Base-by-base conservation (phyloP, 1,140 invertebrate genomes). In the Lysiphlebus fabarum region DNA sequence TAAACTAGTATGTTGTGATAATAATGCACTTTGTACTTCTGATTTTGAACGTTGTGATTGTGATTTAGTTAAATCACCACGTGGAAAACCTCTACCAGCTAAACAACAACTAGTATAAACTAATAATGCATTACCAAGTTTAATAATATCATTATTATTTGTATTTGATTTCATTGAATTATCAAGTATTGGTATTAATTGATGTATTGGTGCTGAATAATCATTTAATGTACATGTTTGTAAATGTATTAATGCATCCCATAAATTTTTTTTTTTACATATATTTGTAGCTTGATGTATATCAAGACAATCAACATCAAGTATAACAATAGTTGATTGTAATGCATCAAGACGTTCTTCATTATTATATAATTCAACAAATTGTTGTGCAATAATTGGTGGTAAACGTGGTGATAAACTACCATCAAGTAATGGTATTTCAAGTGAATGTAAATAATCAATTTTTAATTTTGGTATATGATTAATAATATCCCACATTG, bases 31-130 rank as follows among this genome's bases (percentile, higher is more conserved):
- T 11, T 86, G 62, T 8, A 90, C 86, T 77, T 96, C 89, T 61
- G 90, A 83, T 62, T 94, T 88, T 0, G 92, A 88, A 64, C 83
- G 86, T 42, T 82, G 81, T 41, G 85, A 82, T 34, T 85, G 81
- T 57, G 85, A 79, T 64, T 91, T 85, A 7, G 90, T 87, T 64
- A 98, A 87, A 68, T 92, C 85, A 10, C 95, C 93, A 43, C 86
- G 86, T 4, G 92, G 95, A 81, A 95, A 98, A 3, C 89, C 89
- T 58, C 93, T 82, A 2, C 96, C 96, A 17, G 91, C 90, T 63
- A 99, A 81, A 73, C 95, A 98, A 70, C 95, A 96, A 56, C 93
- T 95, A 43, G 90, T 84, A 71, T 96, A 98, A 9, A 99, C 90
- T 53, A 99, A 77, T 56, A 99, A 79, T 66, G 94, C 93, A 68